A percentile compares a stretch with the other conserved stretches of the same genome.
These are phyloP conservation scores for Beroe ovata DNA, from an alignment of 37 sponge, comb jelly and placozoan genomes.

Conservation along the genomic window DNA sequence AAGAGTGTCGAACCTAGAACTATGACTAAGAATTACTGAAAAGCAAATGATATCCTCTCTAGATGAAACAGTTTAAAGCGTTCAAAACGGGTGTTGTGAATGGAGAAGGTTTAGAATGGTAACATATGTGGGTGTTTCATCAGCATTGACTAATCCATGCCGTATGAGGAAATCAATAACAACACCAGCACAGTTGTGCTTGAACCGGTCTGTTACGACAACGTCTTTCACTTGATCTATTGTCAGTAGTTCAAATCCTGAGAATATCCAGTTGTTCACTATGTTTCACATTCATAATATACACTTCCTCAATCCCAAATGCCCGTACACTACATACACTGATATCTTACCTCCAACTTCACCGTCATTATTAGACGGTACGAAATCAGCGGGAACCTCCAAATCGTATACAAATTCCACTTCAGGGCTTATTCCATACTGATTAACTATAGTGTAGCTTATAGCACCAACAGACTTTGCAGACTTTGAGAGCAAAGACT, in stretches of 20 bases:
- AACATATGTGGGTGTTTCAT: constrained; percentile 8
- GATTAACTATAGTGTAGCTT: constrained; percentile 68
- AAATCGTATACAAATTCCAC: constrained; percentile 77
- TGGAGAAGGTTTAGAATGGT: constrained; percentile 21
- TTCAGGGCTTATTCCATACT: constrained; percentile 68
- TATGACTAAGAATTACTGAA: no score
- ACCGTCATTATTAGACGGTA: constrained; percentile 71
- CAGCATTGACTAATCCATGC: constrained; percentile 71
- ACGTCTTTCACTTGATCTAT: constrained; percentile 67
- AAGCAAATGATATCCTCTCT: no score
- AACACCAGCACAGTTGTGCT: constrained; percentile 75
- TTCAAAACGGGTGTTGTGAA: neutral
- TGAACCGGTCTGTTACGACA: constrained; percentile 69
- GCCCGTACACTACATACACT: neutral
- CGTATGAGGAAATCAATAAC: constrained; percentile 74
- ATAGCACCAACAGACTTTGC: constrained; percentile 73
- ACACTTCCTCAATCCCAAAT: neutral
- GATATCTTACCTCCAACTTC: constrained; percentile 70
- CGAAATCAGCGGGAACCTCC: constrained; percentile 75
- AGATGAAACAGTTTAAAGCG: no score
- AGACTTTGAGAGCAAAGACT: constrained; percentile 52
- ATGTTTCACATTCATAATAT: no score
- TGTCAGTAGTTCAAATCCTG: constrained; percentile 23
- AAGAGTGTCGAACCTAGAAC: no score
- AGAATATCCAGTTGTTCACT: neutral